Evolutionary conservation across 2,888 invertebrate genomes (phyloP), one percentile per base, ranked within the genome.

Genomic region (Pyrochroa serraticornis): DNA sequence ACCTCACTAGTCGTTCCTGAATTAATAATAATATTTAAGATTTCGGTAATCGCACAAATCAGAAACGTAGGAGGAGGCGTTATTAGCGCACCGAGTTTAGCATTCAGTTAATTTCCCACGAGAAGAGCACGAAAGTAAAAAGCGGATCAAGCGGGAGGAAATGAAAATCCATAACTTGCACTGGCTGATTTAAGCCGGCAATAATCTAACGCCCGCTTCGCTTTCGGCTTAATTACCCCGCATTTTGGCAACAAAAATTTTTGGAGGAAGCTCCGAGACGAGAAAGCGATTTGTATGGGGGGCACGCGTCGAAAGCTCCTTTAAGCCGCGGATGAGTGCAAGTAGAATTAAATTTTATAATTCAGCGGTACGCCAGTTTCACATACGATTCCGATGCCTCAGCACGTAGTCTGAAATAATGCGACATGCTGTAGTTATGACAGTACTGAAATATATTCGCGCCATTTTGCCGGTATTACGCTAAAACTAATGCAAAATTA

Each of bases 111-210:
- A 73, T 72, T 75, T 75, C 75, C 75, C 74, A 63, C 57, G 73
- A 73, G 74, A 62, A 71, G 65, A 66, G 62, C 62, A 63, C 62
- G 64, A 69, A 69, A 70, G 69, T 69, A 71, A 71, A 71, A 71
- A 72, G 69, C 68, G 71, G 69, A 74, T 72, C 70, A 70, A 64
- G 67, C 65, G 56, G 65, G 64, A 71, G 74, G 74, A 75, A 75
- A 75, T 74, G 74, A 72, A 74, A 73, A 73, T 74, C 71, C 71
- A 74, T 75, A 73, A 74, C 71, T 73, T 69, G 66, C 63, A 65
- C 59, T 65, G 66, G 65, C 61, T 71, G 71, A 49, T 56, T 56
- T 56, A 49, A 49, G 44, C 50, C 31, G 8, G 43, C 36, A 51
- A 51, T 51, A 51, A 43, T 51, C 50, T 51, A 51, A 51, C 43